Evolutionary conservation across 1,140 invertebrate genomes (phyloP), one percentile per base, ranked within the genome.

Genomic region (Sarcophaga bullata): DNA sequence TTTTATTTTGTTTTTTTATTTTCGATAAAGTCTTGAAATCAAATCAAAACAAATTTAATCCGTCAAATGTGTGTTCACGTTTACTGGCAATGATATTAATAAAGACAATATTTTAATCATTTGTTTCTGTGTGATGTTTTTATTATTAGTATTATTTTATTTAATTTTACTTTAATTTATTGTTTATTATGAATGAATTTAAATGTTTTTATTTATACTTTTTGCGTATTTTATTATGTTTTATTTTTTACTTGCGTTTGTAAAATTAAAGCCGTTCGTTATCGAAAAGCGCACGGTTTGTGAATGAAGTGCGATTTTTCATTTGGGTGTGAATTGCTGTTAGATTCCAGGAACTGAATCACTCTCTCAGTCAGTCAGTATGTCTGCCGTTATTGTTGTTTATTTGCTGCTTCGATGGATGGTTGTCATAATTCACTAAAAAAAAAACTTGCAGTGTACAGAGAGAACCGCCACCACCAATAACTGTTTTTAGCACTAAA

Each of bases 261-360:
- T 50, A 83, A 83, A 84, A 48, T 83, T 84, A 78, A 49, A 78
- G 48, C 25, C 49, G 75, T 78, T 78, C 75, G 75, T 88, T 86
- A 85, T 87, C 87, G 86, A 86, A 84, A 86, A 87, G 85, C 86
- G 84, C 84, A 85, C 86, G 62, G 85, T 84, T 83, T 80, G 86
- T 87, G 88, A 89, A 89, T 89, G 88, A 87, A 86, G 88, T 89
- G 88, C 86, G 87, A 89, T 85, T 85, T 89, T 86, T 85, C 85
- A 84, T 85, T 85, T 86, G 86, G 86, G 87, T 88, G 88, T 89
- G 88, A 89, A 88, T 89, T 87, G 88, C 86, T 89, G 87, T 89
- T 89, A 89, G 88, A 89, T 89, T 89, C 87, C 88, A 86, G 86
- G 88, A 89, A 86, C 82, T 84, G 47, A 50, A 62, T 80, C 75